Evolutionary conservation across 2,113 vertebrate species (phyloP).

Genomic region (Leucosticte australis): DNA sequence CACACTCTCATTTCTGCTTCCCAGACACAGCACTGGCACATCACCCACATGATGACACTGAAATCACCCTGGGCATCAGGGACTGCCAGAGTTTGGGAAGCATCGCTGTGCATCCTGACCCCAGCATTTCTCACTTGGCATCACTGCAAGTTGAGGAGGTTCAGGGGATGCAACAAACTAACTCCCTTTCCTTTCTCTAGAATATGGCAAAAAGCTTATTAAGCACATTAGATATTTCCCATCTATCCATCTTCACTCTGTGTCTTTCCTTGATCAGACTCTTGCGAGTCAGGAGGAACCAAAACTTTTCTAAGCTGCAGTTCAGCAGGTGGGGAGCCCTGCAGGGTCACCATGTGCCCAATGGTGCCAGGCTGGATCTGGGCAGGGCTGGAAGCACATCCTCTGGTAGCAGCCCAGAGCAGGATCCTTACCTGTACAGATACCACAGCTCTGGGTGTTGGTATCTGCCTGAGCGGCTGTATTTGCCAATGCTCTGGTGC

Average conservation of each 20-base stretch:
- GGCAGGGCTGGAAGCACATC: neutral
- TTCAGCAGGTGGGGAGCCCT: neutral
- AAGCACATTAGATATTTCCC: neutral
- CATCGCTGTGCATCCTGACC: neutral
- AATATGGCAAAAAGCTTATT: neutral
- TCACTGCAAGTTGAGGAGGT: neutral
- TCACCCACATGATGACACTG: neutral
- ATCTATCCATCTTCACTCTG: neutral
- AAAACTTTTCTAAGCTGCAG: fast-evolving
- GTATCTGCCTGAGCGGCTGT: neutral
- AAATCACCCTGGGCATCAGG: neutral
- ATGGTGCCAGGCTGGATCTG: neutral
- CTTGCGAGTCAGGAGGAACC: fast-evolving
- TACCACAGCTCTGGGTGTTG: neutral
- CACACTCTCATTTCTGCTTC: neutral
- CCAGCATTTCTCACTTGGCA: neutral
- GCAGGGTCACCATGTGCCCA: fast-evolving
- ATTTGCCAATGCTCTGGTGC: conserved; percentile 17
- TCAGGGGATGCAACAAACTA: neutral
- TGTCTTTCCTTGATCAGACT: neutral
- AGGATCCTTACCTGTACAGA: neutral
- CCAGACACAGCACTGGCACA: neutral
- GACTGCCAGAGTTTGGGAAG: neutral
- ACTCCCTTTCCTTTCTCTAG: neutral
- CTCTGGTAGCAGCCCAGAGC: neutral